Percentiles rank a stretch among this genome's conserved stretches.
Conservation (phyloP, 2,888 invertebrate species). For the Ochropleura leucogaster region DNA sequence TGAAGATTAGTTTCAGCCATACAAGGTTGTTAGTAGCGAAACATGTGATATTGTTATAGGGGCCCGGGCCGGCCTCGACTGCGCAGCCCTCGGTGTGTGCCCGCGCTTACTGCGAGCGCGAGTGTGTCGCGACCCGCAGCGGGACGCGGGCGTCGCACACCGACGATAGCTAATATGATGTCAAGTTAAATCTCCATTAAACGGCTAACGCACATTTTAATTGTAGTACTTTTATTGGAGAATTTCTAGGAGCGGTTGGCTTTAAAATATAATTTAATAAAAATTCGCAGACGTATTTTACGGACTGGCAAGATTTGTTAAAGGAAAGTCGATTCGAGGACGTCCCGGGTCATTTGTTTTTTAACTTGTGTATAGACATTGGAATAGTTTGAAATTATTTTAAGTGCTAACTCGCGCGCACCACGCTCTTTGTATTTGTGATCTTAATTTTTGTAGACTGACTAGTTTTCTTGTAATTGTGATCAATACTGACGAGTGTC, state of each 20-base stretch:
- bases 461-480: slow-evolving; percentile 68
- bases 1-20: slow-evolving; percentile 82
- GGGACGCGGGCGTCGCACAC: slow-evolving; percentile 7
- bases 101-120: not conserved
- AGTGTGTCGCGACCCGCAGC: no score
- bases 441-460: slow-evolving; percentile 69
- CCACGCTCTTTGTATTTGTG: slow-evolving; percentile 63
- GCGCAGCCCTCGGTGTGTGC: slow-evolving; percentile 10
- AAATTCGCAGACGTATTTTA: slow-evolving; percentile 38
- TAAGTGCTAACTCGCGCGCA: slow-evolving; percentile 76
- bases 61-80: slow-evolving; percentile 73
- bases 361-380: slow-evolving; percentile 84
- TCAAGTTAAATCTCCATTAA: slow-evolving; percentile 42
- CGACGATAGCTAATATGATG: slow-evolving; percentile 49
- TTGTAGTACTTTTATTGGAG: slow-evolving; percentile 58
- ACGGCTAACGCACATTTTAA: slow-evolving; percentile 60
- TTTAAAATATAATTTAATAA: slow-evolving; percentile 65
- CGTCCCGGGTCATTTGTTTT: slow-evolving; percentile 83
- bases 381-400: slow-evolving; percentile 81
- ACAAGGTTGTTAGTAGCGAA: slow-evolving; percentile 76
- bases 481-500: slow-evolving; percentile 55
- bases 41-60: slow-evolving; percentile 79
- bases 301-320: slow-evolving; percentile 37
- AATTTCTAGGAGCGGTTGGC: slow-evolving; percentile 44
- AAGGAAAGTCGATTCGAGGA: slow-evolving; percentile 63